Evolutionary conservation across 2,113 vertebrate genomes (phyloP), one percentile per base, ranked within the genome.

Genomic region (Coptodon rendalli): DNA sequence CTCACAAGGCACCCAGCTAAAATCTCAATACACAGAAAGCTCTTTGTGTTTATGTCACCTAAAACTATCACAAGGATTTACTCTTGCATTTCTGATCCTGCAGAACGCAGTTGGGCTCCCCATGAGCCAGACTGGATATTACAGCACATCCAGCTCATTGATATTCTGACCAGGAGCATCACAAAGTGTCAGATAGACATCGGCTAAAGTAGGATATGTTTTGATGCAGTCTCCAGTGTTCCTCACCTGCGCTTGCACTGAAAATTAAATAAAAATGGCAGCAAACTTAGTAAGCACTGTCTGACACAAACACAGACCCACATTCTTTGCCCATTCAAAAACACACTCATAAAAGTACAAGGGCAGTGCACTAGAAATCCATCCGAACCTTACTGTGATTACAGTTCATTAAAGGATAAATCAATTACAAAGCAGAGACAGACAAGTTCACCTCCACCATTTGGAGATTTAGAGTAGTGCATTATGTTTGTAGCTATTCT

Each of bases 51-150:
- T 71, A 27, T 59, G 83, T 89, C 36, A 17, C 56, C 86, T 82
- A 80, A 90, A 92, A 84, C 84, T 68, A 89, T 66, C 61, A 89
- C 81, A 90, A 24, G 83, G 91, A 93, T 95, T 93, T 93, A 87
- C 31, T 8, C 31, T 71, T 84, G 89, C 31, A 84, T 94, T 92
- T 90, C 56, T 86, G 91, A 92, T 93, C 88, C 85, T 87, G 85
- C 61, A 86, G 87, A 90, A 88, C 61, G 80, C 81, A 81, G 19
- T 82, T 82, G 63, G 22, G 24, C 45, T 89, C 82, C 83, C 66
- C 38, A 61, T 38, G 63, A 94, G 88, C n/a, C n/a, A 11, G 16
- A 73, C 76, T 83, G 53, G 6, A 40, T 81, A 79, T 90, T 89
- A 82, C 79, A 85, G 84, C 86, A 57, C 17, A 80, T 68, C 57